These are phyloP conservation scores for Cyphomyrus discorhynchus DNA, from an alignment of 2,113 vertebrate genomes.

Conservation along the genomic window DNA sequence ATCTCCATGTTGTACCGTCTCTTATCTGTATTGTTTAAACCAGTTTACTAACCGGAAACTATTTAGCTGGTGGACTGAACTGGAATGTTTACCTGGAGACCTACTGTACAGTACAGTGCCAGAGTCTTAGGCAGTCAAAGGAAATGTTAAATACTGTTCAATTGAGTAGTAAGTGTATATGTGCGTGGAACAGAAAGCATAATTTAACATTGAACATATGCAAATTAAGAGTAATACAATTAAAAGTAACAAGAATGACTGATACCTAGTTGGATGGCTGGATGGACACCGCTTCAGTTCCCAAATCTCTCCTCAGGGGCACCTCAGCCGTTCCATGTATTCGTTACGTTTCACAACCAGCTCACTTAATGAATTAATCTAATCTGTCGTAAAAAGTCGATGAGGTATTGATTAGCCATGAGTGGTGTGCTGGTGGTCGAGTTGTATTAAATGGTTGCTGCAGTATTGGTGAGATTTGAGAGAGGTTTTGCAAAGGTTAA, in stretches of 20 bases:
- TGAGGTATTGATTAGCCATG: not conserved
- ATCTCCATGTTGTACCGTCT: not conserved
- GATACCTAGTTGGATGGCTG: not conserved
- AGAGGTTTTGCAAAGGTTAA: not conserved
- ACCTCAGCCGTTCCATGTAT: not conserved
- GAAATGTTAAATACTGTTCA: not conserved
- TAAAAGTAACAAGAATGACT: not conserved
- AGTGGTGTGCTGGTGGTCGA: not conserved
- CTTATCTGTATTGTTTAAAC: not conserved
- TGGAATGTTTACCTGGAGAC: not conserved
- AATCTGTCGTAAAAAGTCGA: not conserved
- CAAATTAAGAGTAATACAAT: not conserved
- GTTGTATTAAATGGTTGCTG: not conserved
- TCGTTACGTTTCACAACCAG: not conserved
- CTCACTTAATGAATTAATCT: not conserved
- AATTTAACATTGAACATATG: not conserved
- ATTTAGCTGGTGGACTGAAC: not conserved
- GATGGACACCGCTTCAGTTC: not conserved
- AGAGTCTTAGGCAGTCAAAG: not conserved
- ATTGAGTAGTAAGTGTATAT: not conserved
- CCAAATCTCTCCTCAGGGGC: not conserved
- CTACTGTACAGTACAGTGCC: not conserved
- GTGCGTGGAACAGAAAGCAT: not conserved
- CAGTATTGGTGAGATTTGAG: not conserved
- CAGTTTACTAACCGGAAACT: not conserved